Conservation (phyloP, 2,888 invertebrate genomes). For the Colostygia pectinataria region DNA sequence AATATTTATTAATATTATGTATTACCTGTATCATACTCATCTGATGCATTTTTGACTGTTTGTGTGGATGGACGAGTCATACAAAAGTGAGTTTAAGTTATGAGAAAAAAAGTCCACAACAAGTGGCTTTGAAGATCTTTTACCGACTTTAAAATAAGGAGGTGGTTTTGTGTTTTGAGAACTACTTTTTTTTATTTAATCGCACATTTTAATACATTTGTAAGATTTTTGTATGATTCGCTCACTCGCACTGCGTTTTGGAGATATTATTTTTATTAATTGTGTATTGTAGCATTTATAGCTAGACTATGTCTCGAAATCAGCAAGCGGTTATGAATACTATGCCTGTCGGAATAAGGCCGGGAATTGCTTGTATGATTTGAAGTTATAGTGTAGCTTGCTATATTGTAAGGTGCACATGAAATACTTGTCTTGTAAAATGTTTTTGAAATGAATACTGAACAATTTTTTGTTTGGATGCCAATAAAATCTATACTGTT, state of each 20-base stretch:
- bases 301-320: slow-evolving; percentile 31
- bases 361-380: slow-evolving; percentile 33
- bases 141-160: no score
- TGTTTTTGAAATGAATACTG: no score
- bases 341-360: slow-evolving; percentile 16
- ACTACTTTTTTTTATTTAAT: background rate
- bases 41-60: slow-evolving; percentile 69
- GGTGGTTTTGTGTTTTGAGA: no score
- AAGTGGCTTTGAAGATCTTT: no score
- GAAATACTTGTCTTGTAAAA: slow-evolving; percentile 13
- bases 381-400: slow-evolving; percentile 32
- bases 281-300: slow-evolving; percentile 17
- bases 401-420: slow-evolving; percentile 25
- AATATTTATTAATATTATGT: slow-evolving; percentile 41
- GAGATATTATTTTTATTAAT: slow-evolving; percentile 32
- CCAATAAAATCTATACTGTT: no score
- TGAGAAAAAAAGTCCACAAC: background rate
- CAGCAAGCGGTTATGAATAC: slow-evolving; percentile 28
- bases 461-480: no score
- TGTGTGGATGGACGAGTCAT: slow-evolving; percentile 16
- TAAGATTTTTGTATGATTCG: slow-evolving; percentile 12
- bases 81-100: background rate
- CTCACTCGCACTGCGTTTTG: slow-evolving; percentile 24
- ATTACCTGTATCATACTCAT: slow-evolving; percentile 79
- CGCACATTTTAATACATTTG: background rate